Base-by-base conservation (phyloP, 1,140 invertebrate species). In the Oreohelix idahoensis region DNA sequence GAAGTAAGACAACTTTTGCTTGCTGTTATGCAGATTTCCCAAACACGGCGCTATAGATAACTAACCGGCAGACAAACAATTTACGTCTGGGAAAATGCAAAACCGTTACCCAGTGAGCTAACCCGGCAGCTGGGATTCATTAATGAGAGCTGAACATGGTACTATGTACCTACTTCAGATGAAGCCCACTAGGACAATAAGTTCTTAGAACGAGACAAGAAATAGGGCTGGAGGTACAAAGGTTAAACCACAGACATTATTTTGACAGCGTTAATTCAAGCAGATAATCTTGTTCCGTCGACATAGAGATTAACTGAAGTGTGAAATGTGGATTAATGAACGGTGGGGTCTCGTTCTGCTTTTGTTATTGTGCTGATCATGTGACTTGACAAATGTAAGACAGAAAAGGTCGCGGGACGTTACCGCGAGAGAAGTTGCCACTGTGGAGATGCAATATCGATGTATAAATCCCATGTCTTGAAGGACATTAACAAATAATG, bases 111-210 rank as follows among this genome's bases (percentile, higher is more conserved):
- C 8, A 66, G 63, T 2, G n/a, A 66, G 17, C 63, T 32, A 32
- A 32, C 63, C 63, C n/a, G 29, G 63, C 63, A 66, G 63, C n/a
- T 66, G 63, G 63, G 63, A 66, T 66, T 66, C 32, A 66, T 66
- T 29, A 2, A 8, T 11, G n/a, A 32, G 17, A 66, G 63, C n/a
- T 66, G 63, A 66, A 26, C 2, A 66, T 32, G n/a, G 63, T 32
- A 10, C 2, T 66, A 5, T 66, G 63, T 32, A 66, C 63, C 23
- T 32, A 66, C 29, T 29, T 66, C 2, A 35, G 5, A 66, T 32
- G 63, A 32, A 32, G 8, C n/a, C 63, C n/a, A 35, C 8, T 8
- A 35, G 29, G 2, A 66, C 63, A 66, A 66, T 32, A 66, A 66
- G n/a, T 29, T 66, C 29, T 15, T 32, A 32, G 29, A 66, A 11